Conservation (phyloP, 2,797 vertebrate species). For the Sebastes oblongus region DNA sequence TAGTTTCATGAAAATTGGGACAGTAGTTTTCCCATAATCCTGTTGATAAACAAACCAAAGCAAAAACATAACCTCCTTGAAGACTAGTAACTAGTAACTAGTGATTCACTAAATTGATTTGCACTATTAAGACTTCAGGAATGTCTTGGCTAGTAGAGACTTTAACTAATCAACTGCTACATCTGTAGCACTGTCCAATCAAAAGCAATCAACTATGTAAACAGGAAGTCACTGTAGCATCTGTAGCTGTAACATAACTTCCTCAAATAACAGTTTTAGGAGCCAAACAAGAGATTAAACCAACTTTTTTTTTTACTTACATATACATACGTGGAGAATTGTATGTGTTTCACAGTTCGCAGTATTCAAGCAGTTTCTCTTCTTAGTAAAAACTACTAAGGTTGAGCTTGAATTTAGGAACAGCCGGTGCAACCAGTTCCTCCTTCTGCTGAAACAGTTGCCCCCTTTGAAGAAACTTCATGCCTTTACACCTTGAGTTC, state of each 20-base stretch:
- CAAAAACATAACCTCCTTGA: too few relatives aligned
- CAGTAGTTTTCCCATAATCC: accelerated
- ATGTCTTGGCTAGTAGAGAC: neutral
- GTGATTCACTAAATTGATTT: neutral
- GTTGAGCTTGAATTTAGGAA: neutral
- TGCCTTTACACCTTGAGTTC: neutral
- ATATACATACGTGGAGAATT: neutral
- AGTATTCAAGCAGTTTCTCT: neutral
- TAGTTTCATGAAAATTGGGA: too few relatives aligned
- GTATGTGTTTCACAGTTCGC: neutral
- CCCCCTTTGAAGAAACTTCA: neutral
- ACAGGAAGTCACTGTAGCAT: neutral
- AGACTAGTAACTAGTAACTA: too few relatives aligned
- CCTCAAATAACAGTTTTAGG: neutral
- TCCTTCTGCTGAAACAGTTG: too few relatives aligned
- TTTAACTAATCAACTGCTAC: neutral
- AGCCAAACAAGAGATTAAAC: neutral
- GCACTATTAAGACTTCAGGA: neutral
- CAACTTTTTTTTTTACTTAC: too few relatives aligned
- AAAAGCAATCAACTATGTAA: neutral
- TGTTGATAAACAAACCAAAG: too few relatives aligned
- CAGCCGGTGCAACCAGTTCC: neutral
- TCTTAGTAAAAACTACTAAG: neutral
- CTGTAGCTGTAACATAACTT: neutral
- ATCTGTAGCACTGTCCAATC: neutral